Evolutionary conservation across 2,113 vertebrate species (phyloP).

Genomic region (Microtus montanus): DNA sequence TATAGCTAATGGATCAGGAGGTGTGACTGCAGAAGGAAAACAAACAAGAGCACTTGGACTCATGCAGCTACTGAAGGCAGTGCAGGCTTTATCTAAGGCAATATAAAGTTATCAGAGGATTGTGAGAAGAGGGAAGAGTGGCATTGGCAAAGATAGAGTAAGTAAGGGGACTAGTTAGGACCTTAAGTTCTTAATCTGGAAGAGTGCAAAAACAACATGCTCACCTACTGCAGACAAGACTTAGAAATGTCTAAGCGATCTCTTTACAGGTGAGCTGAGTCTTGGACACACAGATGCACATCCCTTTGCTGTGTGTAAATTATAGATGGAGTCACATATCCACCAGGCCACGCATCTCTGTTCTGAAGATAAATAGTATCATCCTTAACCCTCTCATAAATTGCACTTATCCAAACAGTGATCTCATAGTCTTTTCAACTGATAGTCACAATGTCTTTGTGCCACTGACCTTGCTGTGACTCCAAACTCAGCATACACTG

Average conservation of each 20-base stretch:
- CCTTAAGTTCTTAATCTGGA: rapidly evolving
- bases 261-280: background rate
- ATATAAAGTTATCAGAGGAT: background rate
- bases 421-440: background rate
- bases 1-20: background rate
- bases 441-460: background rate
- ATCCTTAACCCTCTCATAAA: background rate
- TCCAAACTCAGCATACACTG: background rate
- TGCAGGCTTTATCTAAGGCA: background rate
- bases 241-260: background rate
- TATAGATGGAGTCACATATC: background rate
- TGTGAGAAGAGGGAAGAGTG: background rate
- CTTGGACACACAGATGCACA: rapidly evolving
- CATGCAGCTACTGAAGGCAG: background rate
- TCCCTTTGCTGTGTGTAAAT: background rate
- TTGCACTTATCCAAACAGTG: background rate
- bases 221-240: background rate
- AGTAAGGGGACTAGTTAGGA: background rate
- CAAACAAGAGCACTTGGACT: background rate
- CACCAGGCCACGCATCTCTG: background rate
- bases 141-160: background rate
- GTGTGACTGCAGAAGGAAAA: no score
- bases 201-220: background rate
- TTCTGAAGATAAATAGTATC: background rate
- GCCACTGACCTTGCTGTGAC: background rate